Base-by-base conservation (phyloP, 2,888 invertebrate species). In the Lomographa bimaculata region DNA sequence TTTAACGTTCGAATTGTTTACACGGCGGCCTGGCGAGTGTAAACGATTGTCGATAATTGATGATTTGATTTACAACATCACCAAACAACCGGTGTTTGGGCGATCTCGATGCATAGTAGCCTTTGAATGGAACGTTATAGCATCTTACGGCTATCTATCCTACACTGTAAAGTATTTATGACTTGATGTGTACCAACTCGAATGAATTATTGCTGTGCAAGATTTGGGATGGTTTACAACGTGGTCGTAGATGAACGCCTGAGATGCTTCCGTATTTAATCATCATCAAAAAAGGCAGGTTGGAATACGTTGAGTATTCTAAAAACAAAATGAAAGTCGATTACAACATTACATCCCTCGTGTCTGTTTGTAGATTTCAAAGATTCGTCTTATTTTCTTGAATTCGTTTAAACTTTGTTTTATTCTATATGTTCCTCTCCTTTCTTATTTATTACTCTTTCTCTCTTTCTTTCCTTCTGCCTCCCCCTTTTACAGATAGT, bases 11-110 rank as follows among this genome's bases (percentile, higher is more conserved):
- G 71, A 58, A 81, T 82, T 87, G 89, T 87, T 89, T 89, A 89
- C 87, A 81, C 64, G 80, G 86, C 82, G 89, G 87, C 86, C 82
- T 86, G 79, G 76, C 82, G 76, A 81, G 85, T 79, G 84, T 89
- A 87, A 87, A 89, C 89, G 80, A 72, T 81, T 80, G 82, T 82
- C 85, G 82, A 85, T 87, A 89, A 87, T 89, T 87, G 89, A 87
- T 84, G 86, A 87, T 84, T 86, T 89, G 89, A 89, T 89, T 87
- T 87, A 87, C 84, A 84, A 74, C 86, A 79, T 80, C 78, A 84
- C 86, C 81, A 87, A 87, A 89, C 86, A 84, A 81, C 81, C 83
- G 80, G 82, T 86, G 86, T 87, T 87, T 86, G 76, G 86, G 76
- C 67, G 78, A 79, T 67, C 72, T 64, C 52, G 72, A 70, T 72